Base-by-base conservation (phyloP, 2,888 invertebrate species). In the Idaea aversata region DNA sequence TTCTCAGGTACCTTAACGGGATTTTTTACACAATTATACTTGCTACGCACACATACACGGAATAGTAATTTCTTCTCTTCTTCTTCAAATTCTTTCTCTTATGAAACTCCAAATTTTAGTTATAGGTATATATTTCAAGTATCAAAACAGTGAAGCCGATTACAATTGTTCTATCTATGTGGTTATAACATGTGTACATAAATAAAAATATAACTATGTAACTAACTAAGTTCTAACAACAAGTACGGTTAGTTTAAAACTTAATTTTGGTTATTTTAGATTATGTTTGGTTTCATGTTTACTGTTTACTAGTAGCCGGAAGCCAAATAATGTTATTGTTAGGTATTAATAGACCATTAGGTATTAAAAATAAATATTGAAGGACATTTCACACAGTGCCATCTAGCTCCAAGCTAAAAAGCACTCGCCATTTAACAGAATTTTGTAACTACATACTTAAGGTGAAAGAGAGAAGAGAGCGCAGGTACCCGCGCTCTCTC, bases 121-220 rank as follows among this genome's bases (percentile, higher is more conserved):
- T 47, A 13, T 47, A 47, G 3, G 2, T 47, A 7, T 25, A 7
- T 4, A 36, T 36, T 36, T 36, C 47, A 62, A 68, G 69, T 66
- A 73, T 70, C 73, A 73, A 73, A 66, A 65, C 61, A 25, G 34
- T 66, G 68, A 47, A 6, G 7, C 58, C 64, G 13, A 61, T 63
- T n/a, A 63, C 59, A 64, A 63, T 66, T 61, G 64, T 65, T 35
- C 62, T 65, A 60, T 66, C 65, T 61, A 57, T 62, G 47, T 47
- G 13, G 3, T 76, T 74, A 76, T 78, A 78, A 79, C 76, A 77
- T 82, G 81, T 82, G 79, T 75, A 76, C 77, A 73, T 82, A 83
- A 79, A 84, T 87, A 88, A 88, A 88, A 88, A 84, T 85, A 82
- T 79, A 80, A 79, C 79, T 74, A 78, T 47, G 47, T 47, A 13